phyloP scores from a whole-genome alignment of 1,140 invertebrate genomes.

The Leucophenga varia region DNA sequence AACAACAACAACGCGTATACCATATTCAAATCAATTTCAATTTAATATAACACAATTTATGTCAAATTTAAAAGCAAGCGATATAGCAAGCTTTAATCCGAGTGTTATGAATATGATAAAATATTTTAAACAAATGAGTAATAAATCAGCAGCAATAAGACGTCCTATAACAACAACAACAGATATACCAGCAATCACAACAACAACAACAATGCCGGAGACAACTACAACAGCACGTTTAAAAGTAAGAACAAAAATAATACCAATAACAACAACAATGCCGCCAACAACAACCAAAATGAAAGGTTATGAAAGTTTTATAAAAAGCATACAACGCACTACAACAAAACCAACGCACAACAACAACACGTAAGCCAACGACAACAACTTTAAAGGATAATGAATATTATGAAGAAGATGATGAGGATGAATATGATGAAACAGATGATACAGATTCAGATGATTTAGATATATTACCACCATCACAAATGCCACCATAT shows the following conservation, averaged over 20 bases:
- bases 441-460: constrained; percentile 60
- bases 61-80: constrained; percentile 38
- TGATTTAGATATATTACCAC: constrained; percentile 58
- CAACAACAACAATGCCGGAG: constrained; percentile 1
- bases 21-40: constrained; percentile 29
- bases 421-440: constrained; percentile 60
- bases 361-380: constrained; percentile 20
- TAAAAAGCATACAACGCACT: constrained; percentile 33
- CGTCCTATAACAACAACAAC: not conserved
- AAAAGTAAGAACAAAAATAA: not conserved
- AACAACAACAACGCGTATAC: constrained; percentile 12
- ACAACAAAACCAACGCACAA: constrained; percentile 19
- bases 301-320: constrained; percentile 45
- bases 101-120: constrained; percentile 43
- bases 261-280: constrained; percentile 8
- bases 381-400: constrained; percentile 23
- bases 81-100: constrained; percentile 40
- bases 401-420: constrained; percentile 51
- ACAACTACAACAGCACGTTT: constrained; percentile 4
- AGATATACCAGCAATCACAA: not conserved
- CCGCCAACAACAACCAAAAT: constrained; percentile 15
- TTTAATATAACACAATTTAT: constrained; percentile 50
- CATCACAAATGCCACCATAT: constrained; percentile 61
- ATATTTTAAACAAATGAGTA: constrained; percentile 45
- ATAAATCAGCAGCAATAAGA: constrained; percentile 1